phyloP scores from a whole-genome alignment of 2,888 invertebrate genomes.

The Coenonympha arcania region DNA sequence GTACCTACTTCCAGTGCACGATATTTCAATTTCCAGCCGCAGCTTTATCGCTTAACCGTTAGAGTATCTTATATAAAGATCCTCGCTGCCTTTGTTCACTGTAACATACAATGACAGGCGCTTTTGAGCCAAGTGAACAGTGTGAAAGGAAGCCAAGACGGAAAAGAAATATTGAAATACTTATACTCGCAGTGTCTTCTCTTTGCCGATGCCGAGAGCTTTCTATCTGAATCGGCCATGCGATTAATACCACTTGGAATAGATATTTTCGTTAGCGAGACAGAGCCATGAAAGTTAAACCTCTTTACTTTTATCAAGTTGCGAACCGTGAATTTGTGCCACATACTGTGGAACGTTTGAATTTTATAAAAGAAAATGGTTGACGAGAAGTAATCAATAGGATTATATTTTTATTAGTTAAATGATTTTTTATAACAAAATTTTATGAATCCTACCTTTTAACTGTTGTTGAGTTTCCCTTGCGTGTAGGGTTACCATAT shows the following conservation, averaged over 20 bases:
- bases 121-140: slow-evolving; percentile 23
- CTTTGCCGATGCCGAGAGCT: slow-evolving; percentile 12
- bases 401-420: not conserved
- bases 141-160: slow-evolving; percentile 21
- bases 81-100: slow-evolving; percentile 18
- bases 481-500: too few species aligned
- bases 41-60: slow-evolving; percentile 10
- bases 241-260: slow-evolving; percentile 23
- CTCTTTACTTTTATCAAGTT: slow-evolving; percentile 7
- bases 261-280: slow-evolving; percentile 22
- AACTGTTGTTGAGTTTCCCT: too few species aligned
- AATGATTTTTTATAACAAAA: too few species aligned
- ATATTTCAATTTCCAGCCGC: slow-evolving; percentile 5
- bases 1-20: too few species aligned
- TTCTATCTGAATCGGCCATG: slow-evolving; percentile 24
- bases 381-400: not conserved
- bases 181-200: slow-evolving; percentile 12
- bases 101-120: slow-evolving; percentile 22
- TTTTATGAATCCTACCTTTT: too few species aligned
- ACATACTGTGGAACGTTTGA: not conserved
- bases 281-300: slow-evolving; percentile 11
- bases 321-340: slow-evolving; percentile 1
- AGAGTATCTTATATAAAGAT: slow-evolving; percentile 15
- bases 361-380: not conserved
- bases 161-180: slow-evolving; percentile 23